These are phyloP conservation scores for Urosaurus nigricauda DNA, from an alignment of 2,797 vertebrate species.

Conservation along the genomic window DNA sequence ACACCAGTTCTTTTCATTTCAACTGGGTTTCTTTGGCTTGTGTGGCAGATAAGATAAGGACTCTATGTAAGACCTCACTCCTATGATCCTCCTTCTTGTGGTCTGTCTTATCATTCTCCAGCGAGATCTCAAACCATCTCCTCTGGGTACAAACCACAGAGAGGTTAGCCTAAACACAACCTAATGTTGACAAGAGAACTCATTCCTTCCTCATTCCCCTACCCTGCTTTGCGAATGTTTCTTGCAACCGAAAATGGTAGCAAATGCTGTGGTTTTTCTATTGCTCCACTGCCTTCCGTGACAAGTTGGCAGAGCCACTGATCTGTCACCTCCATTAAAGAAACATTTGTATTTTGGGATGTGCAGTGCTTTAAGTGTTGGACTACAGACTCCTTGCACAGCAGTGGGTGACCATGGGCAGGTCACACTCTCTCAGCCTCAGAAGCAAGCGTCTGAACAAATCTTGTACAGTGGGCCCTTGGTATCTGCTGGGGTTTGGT, in stretches of 20 bases:
- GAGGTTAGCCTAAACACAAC: constrained; percentile 23
- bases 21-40: too few species aligned
- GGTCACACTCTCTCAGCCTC: too few species aligned
- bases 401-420: too few species aligned
- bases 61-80: constrained; percentile 22
- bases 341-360: background rate
- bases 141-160: constrained; percentile 25
- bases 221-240: background rate
- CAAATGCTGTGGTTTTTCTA: constrained; percentile 49
- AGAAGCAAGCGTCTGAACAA: too few species aligned
- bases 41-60: constrained; percentile 34
- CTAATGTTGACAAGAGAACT: background rate
- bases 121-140: background rate
- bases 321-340: background rate
- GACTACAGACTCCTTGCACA: too few species aligned
- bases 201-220: too few species aligned
- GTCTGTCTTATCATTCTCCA: background rate
- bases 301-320: background rate
- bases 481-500: too few species aligned
- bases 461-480: too few species aligned
- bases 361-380: too few species aligned
- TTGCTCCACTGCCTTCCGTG: constrained; percentile 12
- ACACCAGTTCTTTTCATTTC: background rate
- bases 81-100: constrained; percentile 44
- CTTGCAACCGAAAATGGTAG: constrained; percentile 21